These are phyloP conservation scores for Eurystomus glaucurus DNA, from an alignment of 2,797 vertebrate genomes.

Conservation along the genomic window DNA sequence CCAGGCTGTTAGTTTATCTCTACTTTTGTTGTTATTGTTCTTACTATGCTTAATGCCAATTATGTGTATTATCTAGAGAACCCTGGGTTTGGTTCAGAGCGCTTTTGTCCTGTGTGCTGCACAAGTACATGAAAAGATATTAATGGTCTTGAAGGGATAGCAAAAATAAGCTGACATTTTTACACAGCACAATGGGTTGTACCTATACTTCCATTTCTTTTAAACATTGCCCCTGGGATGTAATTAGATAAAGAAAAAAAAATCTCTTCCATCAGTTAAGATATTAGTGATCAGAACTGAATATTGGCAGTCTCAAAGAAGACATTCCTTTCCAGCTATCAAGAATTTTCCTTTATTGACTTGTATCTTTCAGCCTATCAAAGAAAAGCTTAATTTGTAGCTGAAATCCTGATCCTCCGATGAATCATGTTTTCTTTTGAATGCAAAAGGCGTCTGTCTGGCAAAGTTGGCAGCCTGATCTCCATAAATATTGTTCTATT, in stretches of 20 bases:
- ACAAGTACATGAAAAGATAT: background rate
- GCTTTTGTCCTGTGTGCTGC: background rate
- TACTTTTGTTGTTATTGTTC: background rate
- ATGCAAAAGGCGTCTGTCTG: slow-evolving; percentile 60
- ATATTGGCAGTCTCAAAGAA: slow-evolving; percentile 20
- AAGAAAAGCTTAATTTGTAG: slow-evolving; percentile 44
- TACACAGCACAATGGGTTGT: background rate
- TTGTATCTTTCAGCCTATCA: slow-evolving; percentile 47
- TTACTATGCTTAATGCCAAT: background rate
- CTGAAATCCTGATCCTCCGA: slow-evolving; percentile 7
- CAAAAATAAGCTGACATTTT: background rate
- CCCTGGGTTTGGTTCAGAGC: background rate
- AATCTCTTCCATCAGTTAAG: background rate
- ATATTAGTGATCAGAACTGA: slow-evolving; percentile 36
- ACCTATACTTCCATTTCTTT: background rate
- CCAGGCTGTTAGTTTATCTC: background rate
- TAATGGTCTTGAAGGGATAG: background rate
- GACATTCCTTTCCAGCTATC: slow-evolving; percentile 54
- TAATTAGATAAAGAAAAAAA: slow-evolving; percentile 48
- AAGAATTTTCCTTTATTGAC: slow-evolving; percentile 54
- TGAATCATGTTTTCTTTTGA: slow-evolving; percentile 62
- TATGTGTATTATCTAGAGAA: background rate
- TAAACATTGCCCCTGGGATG: background rate
- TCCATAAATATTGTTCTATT: slow-evolving; percentile 63
- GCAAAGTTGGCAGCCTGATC: slow-evolving; percentile 47